Evolutionary conservation across 37 sponge, comb jelly and placozoan species (phyloP).

Genomic region (Hexactinellida sp.): DNA sequence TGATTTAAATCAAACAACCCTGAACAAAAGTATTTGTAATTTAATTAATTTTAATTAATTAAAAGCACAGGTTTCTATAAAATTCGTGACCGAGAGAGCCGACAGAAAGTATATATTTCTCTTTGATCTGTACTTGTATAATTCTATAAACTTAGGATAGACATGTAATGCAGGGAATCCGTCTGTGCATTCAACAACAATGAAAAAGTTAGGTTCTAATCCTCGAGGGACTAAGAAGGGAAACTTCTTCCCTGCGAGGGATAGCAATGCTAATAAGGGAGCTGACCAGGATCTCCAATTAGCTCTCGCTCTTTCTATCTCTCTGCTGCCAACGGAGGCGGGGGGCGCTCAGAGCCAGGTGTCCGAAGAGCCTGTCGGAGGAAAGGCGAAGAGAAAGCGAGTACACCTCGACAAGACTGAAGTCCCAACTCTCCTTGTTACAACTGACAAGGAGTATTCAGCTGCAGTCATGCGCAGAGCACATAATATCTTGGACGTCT

Average conservation of each 20-base stretch:
- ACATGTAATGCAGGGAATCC: too few species aligned
- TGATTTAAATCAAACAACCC: too few species aligned
- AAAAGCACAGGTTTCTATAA: too few species aligned
- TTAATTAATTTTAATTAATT: too few species aligned
- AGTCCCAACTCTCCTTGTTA: constrained; percentile 4
- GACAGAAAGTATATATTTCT: too few species aligned
- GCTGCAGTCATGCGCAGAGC: constrained; percentile 4
- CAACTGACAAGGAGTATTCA: neutral
- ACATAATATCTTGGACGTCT: constrained; percentile 1
- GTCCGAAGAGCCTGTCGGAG: neutral
- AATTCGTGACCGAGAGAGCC: too few species aligned
- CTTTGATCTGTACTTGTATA: too few species aligned
- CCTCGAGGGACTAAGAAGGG: neutral
- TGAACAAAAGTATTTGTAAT: too few species aligned
- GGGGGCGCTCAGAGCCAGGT: neutral
- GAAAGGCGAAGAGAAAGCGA: neutral
- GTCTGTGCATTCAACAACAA: too few species aligned
- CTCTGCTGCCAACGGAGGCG: neutral
- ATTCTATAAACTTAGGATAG: too few species aligned
- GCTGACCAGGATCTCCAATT: neutral
- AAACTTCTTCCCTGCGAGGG: neutral
- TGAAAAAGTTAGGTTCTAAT: neutral
- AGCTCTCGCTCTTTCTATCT: neutral
- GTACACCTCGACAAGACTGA: neutral
- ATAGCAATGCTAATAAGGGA: neutral